These are phyloP conservation scores for Megaleporinus macrocephalus DNA, from an alignment of 2,113 vertebrate genomes.

Conservation along the genomic window DNA sequence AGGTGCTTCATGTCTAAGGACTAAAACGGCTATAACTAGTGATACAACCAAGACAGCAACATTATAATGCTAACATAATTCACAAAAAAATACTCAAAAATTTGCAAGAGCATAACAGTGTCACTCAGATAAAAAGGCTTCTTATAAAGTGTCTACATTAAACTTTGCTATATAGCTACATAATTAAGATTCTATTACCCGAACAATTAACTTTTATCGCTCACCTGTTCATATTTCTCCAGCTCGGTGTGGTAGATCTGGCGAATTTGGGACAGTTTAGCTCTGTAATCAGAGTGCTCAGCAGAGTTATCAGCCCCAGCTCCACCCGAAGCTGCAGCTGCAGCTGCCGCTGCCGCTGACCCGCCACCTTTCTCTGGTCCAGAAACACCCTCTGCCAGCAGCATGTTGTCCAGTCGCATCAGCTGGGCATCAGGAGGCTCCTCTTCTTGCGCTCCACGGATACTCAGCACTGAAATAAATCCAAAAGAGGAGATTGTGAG, in stretches of 20 bases:
- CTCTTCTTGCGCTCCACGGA: conserved; percentile 95
- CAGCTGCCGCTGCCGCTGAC: conserved; percentile 87
- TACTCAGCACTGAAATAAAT: conserved; percentile 89
- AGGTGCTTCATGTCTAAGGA: too few species aligned
- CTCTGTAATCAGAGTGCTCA: conserved; percentile 95
- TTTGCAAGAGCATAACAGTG: too few species aligned
- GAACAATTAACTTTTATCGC: too few species aligned
- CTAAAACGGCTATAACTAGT: too few species aligned
- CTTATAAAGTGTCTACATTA: too few species aligned
- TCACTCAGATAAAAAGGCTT: too few species aligned
- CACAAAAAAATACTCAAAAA: too few species aligned
- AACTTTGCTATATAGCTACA: too few species aligned
- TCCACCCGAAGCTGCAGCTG: conserved; percentile 87
- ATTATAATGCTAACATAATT: too few species aligned
- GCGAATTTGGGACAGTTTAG: conserved; percentile 95
- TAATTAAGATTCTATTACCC: too few species aligned
- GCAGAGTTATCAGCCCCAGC: conserved; percentile 90
- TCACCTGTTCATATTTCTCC: conserved; percentile 99
- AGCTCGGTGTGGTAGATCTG: conserved; percentile 99
- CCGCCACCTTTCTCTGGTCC: conserved; percentile 94
- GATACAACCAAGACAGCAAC: too few species aligned
- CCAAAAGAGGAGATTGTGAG: conserved; percentile 52
- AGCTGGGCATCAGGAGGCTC: conserved; percentile 96
- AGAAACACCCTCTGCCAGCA: conserved; percentile 92
- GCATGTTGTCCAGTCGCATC: conserved; percentile 98